Evolutionary conservation across 1,140 invertebrate species (phyloP).

Genomic region (Reticulitermes speratus): DNA sequence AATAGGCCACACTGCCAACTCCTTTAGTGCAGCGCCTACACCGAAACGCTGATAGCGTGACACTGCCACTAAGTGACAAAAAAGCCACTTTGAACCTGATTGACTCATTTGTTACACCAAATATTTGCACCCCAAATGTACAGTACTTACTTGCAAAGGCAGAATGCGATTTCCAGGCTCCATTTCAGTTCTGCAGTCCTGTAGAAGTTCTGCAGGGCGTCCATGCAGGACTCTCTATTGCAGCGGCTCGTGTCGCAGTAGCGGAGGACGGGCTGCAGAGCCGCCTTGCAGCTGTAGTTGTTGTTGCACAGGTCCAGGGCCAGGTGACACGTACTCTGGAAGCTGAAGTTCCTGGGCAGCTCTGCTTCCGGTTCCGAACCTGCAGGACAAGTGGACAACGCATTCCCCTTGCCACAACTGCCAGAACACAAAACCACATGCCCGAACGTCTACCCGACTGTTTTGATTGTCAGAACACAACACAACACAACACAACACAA

Average conservation of each 20-base stretch:
- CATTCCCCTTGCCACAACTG: not conserved
- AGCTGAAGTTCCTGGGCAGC: conserved; percentile 43
- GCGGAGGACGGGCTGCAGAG: conserved; percentile 75
- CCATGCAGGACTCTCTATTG: conserved; percentile 82
- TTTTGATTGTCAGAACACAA: conserved; percentile 20
- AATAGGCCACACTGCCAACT: too few species aligned
- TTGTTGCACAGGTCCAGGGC: conserved; percentile 73
- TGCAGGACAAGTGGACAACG: not conserved
- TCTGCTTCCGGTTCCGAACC: conserved; percentile 30
- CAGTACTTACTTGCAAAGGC: conserved; percentile 82
- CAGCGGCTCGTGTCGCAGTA: conserved; percentile 75
- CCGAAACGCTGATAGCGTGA: too few species aligned
- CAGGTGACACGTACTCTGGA: conserved; percentile 74
- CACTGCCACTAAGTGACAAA: too few species aligned
- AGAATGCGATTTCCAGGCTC: conserved; percentile 86
- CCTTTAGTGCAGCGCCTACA: too few species aligned
- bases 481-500: too few species aligned
- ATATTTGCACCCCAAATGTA: too few species aligned
- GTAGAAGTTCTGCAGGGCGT: conserved; percentile 81
- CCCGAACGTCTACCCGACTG: too few species aligned
- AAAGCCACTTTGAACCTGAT: too few species aligned
- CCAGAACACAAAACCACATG: too few species aligned
- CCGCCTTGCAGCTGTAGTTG: conserved; percentile 70
- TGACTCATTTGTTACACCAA: too few species aligned
- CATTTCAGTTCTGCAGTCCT: conserved; percentile 71